Percentiles rank a stretch among this genome's conserved stretches.
These are phyloP conservation scores for Drosophila cracens DNA, from an alignment of 2,888 invertebrate genomes.

Conservation along the genomic window DNA sequence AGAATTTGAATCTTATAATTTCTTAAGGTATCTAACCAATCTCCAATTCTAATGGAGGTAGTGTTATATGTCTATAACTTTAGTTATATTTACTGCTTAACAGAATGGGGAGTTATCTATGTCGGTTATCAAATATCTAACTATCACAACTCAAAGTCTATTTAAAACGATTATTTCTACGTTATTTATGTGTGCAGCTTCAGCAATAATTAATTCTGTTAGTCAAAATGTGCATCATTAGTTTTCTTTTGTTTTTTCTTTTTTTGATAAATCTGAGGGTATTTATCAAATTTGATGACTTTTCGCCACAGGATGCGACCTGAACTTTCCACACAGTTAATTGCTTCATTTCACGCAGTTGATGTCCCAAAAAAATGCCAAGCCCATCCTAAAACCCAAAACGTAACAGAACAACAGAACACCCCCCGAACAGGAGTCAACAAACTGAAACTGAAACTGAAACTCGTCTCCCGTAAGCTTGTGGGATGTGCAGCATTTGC, in stretches of 20 bases:
- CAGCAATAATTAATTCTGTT: slow-evolving; percentile 11
- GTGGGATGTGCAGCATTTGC: slow-evolving; percentile 36
- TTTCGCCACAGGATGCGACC: slow-evolving; percentile 47
- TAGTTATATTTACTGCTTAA: not conserved
- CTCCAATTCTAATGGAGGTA: not conserved
- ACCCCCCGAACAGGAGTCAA: slow-evolving; percentile 39
- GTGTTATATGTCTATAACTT: not conserved
- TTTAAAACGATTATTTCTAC: not conserved
- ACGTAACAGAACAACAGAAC: slow-evolving; percentile 18
- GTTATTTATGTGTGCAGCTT: slow-evolving; percentile 2
- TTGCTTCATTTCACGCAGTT: slow-evolving; percentile 84
- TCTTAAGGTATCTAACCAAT: not conserved
- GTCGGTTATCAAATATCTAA: not conserved
- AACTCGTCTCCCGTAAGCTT: slow-evolving; percentile 25
- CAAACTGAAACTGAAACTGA: slow-evolving; percentile 21
- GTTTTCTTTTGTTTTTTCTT: not conserved
- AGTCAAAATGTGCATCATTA: not conserved
- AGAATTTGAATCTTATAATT: not conserved
- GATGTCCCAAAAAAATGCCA: slow-evolving; percentile 59
- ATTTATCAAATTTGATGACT: slow-evolving; percentile 56
- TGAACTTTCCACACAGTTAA: slow-evolving; percentile 76
- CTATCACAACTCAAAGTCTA: not conserved
- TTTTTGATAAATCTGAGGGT: slow-evolving; percentile 53
- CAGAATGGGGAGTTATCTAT: not conserved
- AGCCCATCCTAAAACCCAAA: slow-evolving; percentile 46